A percentile compares a stretch with the other conserved stretches of the same genome.
These are phyloP conservation scores for Antennarius striatus DNA, from an alignment of 2,113 vertebrate genomes.

Conservation along the genomic window DNA sequence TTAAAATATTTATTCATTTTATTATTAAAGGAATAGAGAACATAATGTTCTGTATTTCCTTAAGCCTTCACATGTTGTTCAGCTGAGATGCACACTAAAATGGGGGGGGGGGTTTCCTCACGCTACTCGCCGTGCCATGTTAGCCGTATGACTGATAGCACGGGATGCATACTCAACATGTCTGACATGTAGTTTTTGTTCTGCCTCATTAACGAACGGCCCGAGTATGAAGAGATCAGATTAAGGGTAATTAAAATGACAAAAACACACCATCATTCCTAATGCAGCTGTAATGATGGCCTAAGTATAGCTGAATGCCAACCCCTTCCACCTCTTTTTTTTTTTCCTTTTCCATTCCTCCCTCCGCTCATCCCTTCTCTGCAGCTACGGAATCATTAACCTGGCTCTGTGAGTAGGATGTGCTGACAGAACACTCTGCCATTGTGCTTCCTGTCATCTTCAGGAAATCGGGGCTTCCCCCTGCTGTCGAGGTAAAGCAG, in stretches of 20 bases:
- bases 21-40: too few species aligned
- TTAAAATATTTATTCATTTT: too few species aligned
- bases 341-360: slow-evolving; percentile 36
- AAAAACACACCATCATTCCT: slow-evolving; percentile 73
- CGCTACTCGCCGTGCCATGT: slow-evolving; percentile 11
- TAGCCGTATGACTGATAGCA: slow-evolving; percentile 51
- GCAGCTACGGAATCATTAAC: slow-evolving; percentile 77
- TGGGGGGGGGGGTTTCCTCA: not conserved
- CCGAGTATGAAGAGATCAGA: slow-evolving; percentile 65
- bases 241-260: slow-evolving; percentile 78
- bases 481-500: slow-evolving; percentile 73
- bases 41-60: too few species aligned
- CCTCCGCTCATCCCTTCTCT: slow-evolving; percentile 56
- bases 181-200: slow-evolving; percentile 69
- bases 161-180: slow-evolving; percentile 44
- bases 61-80: too few species aligned
- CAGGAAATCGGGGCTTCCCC: slow-evolving; percentile 77
- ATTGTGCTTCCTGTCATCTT: slow-evolving; percentile 79
- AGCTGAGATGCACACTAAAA: slow-evolving; percentile 1
- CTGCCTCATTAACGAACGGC: slow-evolving; percentile 64
- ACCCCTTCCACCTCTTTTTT: slow-evolving; percentile 40
- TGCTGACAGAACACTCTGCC: slow-evolving; percentile 76
- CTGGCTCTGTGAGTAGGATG: slow-evolving; percentile 68
- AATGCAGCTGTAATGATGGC: slow-evolving; percentile 64
- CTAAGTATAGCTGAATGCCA: slow-evolving; percentile 63